These are phyloP conservation scores for Lepidurus apus DNA, from an alignment of 1,140 invertebrate genomes.

Conservation along the genomic window DNA sequence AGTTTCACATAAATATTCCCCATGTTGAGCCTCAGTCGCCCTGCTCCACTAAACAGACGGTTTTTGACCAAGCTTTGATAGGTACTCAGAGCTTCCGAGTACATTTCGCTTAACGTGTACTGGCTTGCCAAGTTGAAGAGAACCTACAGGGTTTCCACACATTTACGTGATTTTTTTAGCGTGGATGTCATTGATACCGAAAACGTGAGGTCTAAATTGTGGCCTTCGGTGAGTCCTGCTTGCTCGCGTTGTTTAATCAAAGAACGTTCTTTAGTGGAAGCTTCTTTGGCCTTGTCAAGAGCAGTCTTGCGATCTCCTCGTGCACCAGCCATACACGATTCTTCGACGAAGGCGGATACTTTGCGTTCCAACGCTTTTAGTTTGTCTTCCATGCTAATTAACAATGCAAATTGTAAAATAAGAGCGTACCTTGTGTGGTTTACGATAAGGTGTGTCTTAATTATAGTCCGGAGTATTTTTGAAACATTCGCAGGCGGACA, in stretches of 20 bases:
- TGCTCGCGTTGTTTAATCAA: constrained; percentile 88
- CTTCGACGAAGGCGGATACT: constrained; percentile 77
- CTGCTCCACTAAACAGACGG: constrained; percentile 76
- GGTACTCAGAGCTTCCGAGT: constrained; percentile 89
- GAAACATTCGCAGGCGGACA: constrained; percentile 70
- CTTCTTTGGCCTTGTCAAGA: constrained; percentile 91
- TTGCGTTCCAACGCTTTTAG: constrained; percentile 72
- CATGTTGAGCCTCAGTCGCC: constrained; percentile 94
- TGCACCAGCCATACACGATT: constrained; percentile 63
- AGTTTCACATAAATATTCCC: constrained; percentile 96
- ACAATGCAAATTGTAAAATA: constrained; percentile 29
- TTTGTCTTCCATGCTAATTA: constrained; percentile 70
- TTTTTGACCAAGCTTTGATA: constrained; percentile 86
- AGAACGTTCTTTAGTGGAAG: constrained; percentile 81
- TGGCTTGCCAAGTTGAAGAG: constrained; percentile 90
- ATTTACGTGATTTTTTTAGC: neutral
- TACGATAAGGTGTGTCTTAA: constrained; percentile 64
- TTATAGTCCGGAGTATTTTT: constrained; percentile 52
- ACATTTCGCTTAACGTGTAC: constrained; percentile 89
- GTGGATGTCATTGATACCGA: constrained; percentile 56
- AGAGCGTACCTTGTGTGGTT: constrained; percentile 39
- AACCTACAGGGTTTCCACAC: constrained; percentile 54
- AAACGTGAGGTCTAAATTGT: constrained; percentile 91
- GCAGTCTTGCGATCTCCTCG: constrained; percentile 60
- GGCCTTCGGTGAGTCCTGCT: constrained; percentile 72